These are phyloP conservation scores for Pemphredon lugubris DNA, from an alignment of 2,888 invertebrate species.

Conservation along the genomic window DNA sequence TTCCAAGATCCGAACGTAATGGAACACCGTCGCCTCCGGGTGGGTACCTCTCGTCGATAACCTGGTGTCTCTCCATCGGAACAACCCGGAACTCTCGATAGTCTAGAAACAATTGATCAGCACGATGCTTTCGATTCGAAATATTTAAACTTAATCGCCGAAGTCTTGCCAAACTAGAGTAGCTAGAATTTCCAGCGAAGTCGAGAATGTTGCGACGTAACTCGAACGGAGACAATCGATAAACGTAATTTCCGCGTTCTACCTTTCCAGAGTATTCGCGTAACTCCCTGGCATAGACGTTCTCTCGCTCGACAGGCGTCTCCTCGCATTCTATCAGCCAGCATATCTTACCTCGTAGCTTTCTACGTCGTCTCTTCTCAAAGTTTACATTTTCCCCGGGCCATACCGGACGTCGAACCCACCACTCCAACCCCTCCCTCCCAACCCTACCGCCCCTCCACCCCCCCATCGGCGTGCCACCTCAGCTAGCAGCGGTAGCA, in stretches of 20 bases:
- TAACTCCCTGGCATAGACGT: too few relatives aligned
- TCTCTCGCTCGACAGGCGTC: neutral
- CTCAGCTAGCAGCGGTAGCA: neutral
- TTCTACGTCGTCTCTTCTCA: neutral
- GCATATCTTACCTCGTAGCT: constrained; percentile 7
- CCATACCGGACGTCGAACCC: constrained; percentile 36
- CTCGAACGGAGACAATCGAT: too few relatives aligned
- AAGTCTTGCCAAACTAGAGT: too few relatives aligned
- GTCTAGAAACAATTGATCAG: neutral
- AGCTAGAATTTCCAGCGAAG: too few relatives aligned
- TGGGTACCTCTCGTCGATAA: too few relatives aligned
- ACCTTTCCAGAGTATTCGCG: too few relatives aligned
- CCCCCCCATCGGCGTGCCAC: neutral
- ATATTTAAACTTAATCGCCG: neutral
- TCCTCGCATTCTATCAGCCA: neutral
- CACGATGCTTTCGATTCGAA: neutral
- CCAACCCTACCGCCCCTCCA: neutral
- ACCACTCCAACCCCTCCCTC: constrained; percentile 31
- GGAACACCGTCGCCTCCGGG: too few relatives aligned
- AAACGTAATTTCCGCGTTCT: too few relatives aligned
- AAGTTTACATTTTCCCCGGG: constrained; percentile 43
- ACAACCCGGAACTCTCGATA: neutral
- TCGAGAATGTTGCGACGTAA: too few relatives aligned
- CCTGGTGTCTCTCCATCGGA: too few relatives aligned
- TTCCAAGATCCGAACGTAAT: constrained; percentile 38